Base-by-base conservation (phyloP, 2,797 vertebrate species). In the Galagoides demidoff region DNA sequence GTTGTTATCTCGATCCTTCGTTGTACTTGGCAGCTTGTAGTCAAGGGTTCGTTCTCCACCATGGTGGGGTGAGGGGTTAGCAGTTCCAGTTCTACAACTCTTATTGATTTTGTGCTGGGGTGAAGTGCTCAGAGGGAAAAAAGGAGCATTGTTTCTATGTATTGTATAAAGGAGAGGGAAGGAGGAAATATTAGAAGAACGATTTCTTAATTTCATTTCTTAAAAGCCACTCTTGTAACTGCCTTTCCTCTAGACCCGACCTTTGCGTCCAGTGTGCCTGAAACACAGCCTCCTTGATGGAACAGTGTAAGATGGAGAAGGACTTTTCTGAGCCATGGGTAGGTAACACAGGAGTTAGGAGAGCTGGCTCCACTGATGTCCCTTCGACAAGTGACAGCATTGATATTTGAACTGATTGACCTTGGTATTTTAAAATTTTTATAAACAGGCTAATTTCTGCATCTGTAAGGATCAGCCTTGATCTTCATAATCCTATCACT, bases 201-300 rank as follows among this genome's bases (percentile, higher is more conserved):
- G 61, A 92, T 93, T 95, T 95, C 96, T 94, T 88, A 90, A 86
- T 89, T 96, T 96, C 68, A 85, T 74, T 95, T 97, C 85, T 94
- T 94, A 84, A 96, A 89, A 97, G 89, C 66, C 0, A 0, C 85
- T 31, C 59, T 71, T 82, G 34, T 78, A n/a, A 39, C 25, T 74
- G 19, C 13, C 55, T 70, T 88, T 93, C 82, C 92, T 94, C 63
- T 52, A 71, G 88, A 52, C 11, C 37, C 37, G 20, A 22, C 0
- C 31, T 34, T 95, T 55, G 29, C 57, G 63, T 74, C 78, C 61
- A 63, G 16, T 4, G 19, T 16, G 64, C 89, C 39, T 39, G 71
- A 45, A 20, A 64, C 0, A 0, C 20, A 63, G 10, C 45, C 39
- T 84, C 49, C 10, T 37, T 74, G 45, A 64, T 64, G 66, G 79